These are phyloP conservation scores for Octonoba sinensis DNA, from an alignment of 2,888 invertebrate species.

Conservation along the genomic window DNA sequence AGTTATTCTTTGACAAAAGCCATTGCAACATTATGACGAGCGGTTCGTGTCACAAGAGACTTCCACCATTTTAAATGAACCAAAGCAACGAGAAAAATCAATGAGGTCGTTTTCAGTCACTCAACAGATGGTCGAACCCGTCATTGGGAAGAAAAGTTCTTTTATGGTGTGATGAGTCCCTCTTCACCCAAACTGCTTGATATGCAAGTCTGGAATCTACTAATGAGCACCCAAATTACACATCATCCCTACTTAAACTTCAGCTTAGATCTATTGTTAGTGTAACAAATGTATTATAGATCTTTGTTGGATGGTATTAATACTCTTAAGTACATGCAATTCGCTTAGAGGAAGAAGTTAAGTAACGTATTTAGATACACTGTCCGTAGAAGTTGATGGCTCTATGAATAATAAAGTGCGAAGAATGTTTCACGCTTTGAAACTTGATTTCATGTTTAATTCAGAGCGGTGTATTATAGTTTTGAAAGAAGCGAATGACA, in stretches of 20 bases:
- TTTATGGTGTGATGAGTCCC: neutral
- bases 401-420: too few species aligned
- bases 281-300: neutral
- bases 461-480: too few species aligned
- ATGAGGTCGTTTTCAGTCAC: neutral
- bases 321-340: too few species aligned
- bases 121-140: conserved; percentile 7
- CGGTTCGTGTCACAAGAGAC: too few species aligned
- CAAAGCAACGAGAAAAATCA: neutral
- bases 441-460: too few species aligned
- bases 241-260: neutral
- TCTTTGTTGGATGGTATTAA: neutral
- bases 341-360: too few species aligned
- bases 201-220: neutral
- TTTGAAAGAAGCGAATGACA: too few species aligned
- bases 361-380: too few species aligned
- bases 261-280: neutral
- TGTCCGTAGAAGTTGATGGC: too few species aligned
- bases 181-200: conserved; percentile 2
- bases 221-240: conserved; percentile 2
- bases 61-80: neutral
- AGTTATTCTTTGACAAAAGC: too few species aligned
- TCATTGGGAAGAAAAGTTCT: neutral
- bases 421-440: too few species aligned
- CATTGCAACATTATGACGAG: too few species aligned